A percentile compares a stretch with the other conserved stretches of the same genome.
These are phyloP conservation scores for Callipepla californica DNA, from an alignment of 2,113 vertebrate genomes.

Conservation along the genomic window DNA sequence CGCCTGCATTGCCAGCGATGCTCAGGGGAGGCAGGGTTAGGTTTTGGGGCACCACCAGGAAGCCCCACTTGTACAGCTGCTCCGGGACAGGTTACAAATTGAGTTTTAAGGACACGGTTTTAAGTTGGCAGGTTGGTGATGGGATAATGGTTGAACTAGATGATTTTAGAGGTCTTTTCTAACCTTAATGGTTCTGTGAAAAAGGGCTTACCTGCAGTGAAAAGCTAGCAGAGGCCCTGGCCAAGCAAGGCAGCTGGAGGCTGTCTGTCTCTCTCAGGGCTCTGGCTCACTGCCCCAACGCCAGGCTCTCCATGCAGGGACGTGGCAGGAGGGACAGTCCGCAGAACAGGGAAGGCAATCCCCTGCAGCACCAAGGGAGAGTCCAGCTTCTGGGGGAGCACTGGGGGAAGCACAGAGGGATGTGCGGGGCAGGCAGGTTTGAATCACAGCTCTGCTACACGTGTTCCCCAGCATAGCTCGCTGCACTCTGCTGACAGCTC, in stretches of 20 bases:
- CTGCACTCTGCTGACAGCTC: fast-evolving
- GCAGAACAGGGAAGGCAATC: neutral
- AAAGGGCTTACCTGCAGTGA: neutral
- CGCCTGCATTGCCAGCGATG: neutral
- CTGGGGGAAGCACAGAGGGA: neutral
- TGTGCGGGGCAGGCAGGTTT: neutral
- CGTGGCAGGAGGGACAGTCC: neutral
- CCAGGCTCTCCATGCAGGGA: neutral
- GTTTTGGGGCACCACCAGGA: neutral
- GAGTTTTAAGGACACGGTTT: neutral
- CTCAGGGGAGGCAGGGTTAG: neutral
- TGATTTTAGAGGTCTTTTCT: too few relatives aligned
- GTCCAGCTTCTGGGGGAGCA: neutral
- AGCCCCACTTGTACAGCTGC: neutral
- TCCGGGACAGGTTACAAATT: neutral
- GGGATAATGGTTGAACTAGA: too few relatives aligned
- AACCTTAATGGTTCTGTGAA: too few relatives aligned
- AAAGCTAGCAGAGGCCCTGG: neutral
- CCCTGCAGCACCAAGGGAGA: neutral
- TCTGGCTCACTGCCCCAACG: neutral
- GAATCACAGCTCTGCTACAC: fast-evolving
- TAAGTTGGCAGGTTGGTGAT: too few relatives aligned
- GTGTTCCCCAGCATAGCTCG: fast-evolving
- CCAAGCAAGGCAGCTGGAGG: neutral
- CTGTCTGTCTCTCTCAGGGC: neutral